Evolutionary conservation across 2,888 invertebrate species (phyloP), one percentile per base, ranked within the genome.

Genomic region (Yponomeuta sedellus): DNA sequence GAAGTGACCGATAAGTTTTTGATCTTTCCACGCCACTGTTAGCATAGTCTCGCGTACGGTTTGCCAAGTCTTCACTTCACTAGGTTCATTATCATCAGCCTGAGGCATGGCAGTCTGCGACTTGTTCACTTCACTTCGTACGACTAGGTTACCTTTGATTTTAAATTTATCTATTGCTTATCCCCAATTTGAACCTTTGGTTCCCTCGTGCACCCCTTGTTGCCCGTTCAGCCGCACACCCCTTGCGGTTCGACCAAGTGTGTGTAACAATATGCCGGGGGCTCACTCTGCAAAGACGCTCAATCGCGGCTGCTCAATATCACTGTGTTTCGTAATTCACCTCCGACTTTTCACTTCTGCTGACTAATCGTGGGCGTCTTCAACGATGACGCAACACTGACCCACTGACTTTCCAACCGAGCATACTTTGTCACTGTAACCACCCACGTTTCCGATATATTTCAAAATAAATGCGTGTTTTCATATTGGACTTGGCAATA

Each of bases 401-500:
- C 69, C 70, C 68, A 66, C 68, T 68, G 68, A 67, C 69, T 69
- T 67, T 70, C 71, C 69, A 72, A 72, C 64, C 65, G 64, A 64
- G 39, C 59, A 71, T 75, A 77, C 78, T 78, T 77, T 77, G 44
- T 52, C 16, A 52, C 44, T 52, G 72, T 74, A 69, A 71, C 74
- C 71, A 72, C 73, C 75, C 71, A 77, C 75, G 19, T 61, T 65
- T 61, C 68, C 40, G 67, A 70, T 69, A 75, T 75, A 72, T 73
- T 70, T 74, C 72, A 76, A 70, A 68, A 66, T 69, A 70, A 71
- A 74, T 70, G 67, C 71, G 72, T 69, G 64, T 74, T 75, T 73
- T 73, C 71, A 71, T 71, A 73, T 75, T 66, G 65, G 67, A 68
- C 72, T 76, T 78, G 76, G 76, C 77, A 78, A 70, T 70, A 69